Evolutionary conservation across 2,113 vertebrate genomes (phyloP), one percentile per base, ranked within the genome.

Genomic region (Calyptommatus sinebrachiatus): DNA sequence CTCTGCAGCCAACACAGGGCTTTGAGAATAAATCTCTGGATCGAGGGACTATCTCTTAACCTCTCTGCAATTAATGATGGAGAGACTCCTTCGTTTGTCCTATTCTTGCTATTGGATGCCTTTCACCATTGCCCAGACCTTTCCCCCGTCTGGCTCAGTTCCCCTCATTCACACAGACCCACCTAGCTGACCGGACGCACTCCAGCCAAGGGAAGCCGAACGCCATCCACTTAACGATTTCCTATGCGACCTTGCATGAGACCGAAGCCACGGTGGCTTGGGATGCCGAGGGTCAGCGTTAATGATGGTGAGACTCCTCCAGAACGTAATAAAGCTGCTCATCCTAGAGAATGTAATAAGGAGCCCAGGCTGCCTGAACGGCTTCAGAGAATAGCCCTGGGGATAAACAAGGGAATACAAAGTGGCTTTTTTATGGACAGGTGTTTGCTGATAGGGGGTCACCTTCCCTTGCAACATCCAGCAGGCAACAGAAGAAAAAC

Each of bases 361-460:
- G 77, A 70, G 20, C 67, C 79, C 60, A 26, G 28, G 0, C 0
- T 76, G 28, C 57, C 74, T 57, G 24, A 67, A 31, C 8, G 66
- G 2, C 11, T 79, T 77, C 35, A 48, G 41, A 2, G 16, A 24
- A 1, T 5, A 29, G 76, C 75, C 60, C 26, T 83, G 73, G 60
- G 81, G 53, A 76, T 84, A 24, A 67, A 81, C 46, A 20, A 29
- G 65, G 83, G 29, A 31, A 53, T 77, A 35, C 86, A 60, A 84
- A 88, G 50, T 76, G 80, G 87, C 72, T 73, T 50, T n/a, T 53
- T 71, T 76, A 76, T 75, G 76, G 87, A 53, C 76, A 86, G 68
- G 73, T 86, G 82, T 48, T 66, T 84, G 77, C n/a, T 73, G 86
- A 41, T 85, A 24, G 66, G 41, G 26, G 41, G 7, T 26, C 3